A percentile compares a stretch with the other conserved stretches of the same genome.
Evolutionary conservation across 2,888 invertebrate species (phyloP).

Genomic region (Danaus chrysippus): DNA sequence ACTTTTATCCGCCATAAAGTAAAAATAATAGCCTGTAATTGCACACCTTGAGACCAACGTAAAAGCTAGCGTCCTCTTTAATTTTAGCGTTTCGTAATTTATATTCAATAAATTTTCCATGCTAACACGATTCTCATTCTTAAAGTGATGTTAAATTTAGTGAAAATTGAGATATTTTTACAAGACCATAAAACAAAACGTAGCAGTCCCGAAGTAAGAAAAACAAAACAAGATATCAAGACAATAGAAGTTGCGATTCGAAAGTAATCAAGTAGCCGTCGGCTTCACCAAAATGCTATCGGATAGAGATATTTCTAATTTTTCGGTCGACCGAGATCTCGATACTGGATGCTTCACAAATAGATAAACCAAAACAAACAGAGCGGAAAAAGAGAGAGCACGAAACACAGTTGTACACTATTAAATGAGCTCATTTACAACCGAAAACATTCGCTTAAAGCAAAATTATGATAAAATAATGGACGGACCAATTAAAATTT

Average conservation of each 20-base stretch:
- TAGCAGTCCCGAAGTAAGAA: background rate
- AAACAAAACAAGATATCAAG: slow-evolving; percentile 21
- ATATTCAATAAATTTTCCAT: slow-evolving; percentile 8
- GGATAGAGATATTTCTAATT: slow-evolving; percentile 71
- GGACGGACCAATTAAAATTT: slow-evolving; percentile 2
- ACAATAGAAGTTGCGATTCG: slow-evolving; percentile 27
- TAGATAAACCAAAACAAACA: slow-evolving; percentile 60
- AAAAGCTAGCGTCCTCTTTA: slow-evolving; percentile 22
- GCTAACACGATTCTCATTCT: too few relatives aligned
- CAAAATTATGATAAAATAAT: background rate
- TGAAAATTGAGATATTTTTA: background rate
- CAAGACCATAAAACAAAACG: background rate
- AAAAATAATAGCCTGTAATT: slow-evolving; percentile 26
- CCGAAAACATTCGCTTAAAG: background rate
- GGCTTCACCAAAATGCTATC: slow-evolving; percentile 45
- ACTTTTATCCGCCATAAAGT: slow-evolving; percentile 30
- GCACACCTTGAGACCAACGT: slow-evolving; percentile 18
- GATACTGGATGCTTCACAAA: slow-evolving; percentile 54
- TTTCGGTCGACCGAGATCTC: slow-evolving; percentile 61
- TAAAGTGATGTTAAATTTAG: background rate
- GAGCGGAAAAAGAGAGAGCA: slow-evolving; percentile 48
- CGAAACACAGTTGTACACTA: slow-evolving; percentile 46
- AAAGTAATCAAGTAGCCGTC: slow-evolving; percentile 30
- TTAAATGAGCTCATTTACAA: slow-evolving; percentile 37
- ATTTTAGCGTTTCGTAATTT: slow-evolving; percentile 15